Percentiles rank a stretch among this genome's conserved stretches.
Evolutionary conservation across 2,888 invertebrate genomes (phyloP).

Genomic region (Belgica antarctica): DNA sequence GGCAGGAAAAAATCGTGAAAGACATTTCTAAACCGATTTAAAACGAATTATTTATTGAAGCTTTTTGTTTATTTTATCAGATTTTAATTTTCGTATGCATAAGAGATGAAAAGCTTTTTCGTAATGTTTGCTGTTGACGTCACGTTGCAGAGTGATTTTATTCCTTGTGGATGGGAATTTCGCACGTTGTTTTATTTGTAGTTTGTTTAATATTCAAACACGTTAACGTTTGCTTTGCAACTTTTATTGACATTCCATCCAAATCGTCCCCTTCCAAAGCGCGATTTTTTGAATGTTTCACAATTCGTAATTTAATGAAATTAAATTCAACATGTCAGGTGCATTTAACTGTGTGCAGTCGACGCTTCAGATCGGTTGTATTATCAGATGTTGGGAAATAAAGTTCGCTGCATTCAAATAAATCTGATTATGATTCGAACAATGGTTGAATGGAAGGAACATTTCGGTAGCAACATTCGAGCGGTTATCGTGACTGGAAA

Average conservation of each 20-base stretch:
- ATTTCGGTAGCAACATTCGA: background rate
- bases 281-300: too few relatives aligned
- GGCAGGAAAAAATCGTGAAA: too few relatives aligned
- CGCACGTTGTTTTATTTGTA: too few relatives aligned
- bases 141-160: too few relatives aligned
- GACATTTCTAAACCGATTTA: slow-evolving; percentile 6
- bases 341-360: background rate
- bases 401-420: background rate
- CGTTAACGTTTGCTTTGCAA: too few relatives aligned
- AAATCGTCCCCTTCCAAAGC: too few relatives aligned
- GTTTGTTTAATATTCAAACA: too few relatives aligned
- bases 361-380: background rate
- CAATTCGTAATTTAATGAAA: background rate
- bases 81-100: slow-evolving; percentile 10
- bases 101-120: background rate
- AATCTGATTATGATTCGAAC: too few relatives aligned
- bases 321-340: slow-evolving; percentile 2
- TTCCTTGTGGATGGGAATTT: too few relatives aligned
- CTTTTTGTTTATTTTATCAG: slow-evolving; percentile 15
- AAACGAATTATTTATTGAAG: background rate
- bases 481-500: background rate
- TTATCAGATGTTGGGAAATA: background rate
- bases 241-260: too few relatives aligned
- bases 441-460: background rate
- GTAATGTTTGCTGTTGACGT: background rate